Evolutionary conservation across 2,888 invertebrate genomes (phyloP), one percentile per base, ranked within the genome.

Genomic region (Hemaris fuciformis): DNA sequence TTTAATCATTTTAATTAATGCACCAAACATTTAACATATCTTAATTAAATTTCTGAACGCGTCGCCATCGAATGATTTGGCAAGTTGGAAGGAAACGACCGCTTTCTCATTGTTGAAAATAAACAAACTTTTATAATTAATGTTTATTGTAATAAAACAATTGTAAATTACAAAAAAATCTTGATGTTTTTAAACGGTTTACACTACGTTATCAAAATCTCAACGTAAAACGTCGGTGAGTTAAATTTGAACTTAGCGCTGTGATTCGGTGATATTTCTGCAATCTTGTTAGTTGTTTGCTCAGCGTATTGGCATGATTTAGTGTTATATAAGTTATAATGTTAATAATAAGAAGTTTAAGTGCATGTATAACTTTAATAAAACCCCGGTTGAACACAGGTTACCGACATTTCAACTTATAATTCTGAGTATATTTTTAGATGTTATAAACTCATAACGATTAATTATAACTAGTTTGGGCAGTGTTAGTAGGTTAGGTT

Each of bases 241-340:
- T 66, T 58, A 68, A 27, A 69, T 80, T 81, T 72, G 65, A 80
- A 73, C 65, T 79, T 79, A 79, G 80, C 80, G 79, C 68, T 76
- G 61, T 57, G 53, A 48, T 10, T 23, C 18, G 15, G 5, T 53
- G 53, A 31, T 7, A 25, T 18, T 31, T 6, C 3, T 23, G 6
- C 42, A 23, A 22, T 59, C 43, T 64, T 63, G 61, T 57, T 67
- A 67, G 66, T 59, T 80, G 79, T 84, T 85, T 85, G 73, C 81
- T 77, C 80, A 80, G 70, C 75, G 70, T 78, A 73, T 76, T 83
- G 81, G 74, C 79, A 79, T 74, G 71, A 70, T 73, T 72, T 72
- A 63, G 69, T 75, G 77, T 87, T 88, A 87, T 83, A 73, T 89
- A 89, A 87, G 79, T 69, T 65, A 84, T 67, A 71, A 89, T 87